phyloP scores from a whole-genome alignment of 2,888 invertebrate species.

The Drosophila neonasuta region DNA sequence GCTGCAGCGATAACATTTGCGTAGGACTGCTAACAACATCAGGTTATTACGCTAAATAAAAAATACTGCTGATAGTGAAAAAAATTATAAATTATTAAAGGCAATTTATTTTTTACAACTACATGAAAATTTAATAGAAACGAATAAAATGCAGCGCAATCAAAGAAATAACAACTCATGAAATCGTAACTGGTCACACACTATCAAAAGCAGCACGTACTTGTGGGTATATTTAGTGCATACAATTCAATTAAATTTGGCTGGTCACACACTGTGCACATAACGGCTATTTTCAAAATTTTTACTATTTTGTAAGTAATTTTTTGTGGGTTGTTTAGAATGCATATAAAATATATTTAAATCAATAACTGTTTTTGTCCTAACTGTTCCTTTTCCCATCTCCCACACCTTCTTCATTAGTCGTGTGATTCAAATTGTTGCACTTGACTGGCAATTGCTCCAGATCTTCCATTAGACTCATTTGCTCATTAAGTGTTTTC shows the following conservation, averaged over 20 bases:
- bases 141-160: neutral
- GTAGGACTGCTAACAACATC: conserved; percentile 4
- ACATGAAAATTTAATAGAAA: neutral
- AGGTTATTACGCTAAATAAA: neutral
- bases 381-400: neutral
- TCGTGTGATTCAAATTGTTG: conserved; percentile 61
- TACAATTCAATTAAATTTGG: neutral
- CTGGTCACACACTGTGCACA: conserved; percentile 18
- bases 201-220: neutral
- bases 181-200: neutral
- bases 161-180: neutral
- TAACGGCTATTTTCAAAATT: neutral
- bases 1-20: conserved; percentile 18
- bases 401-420: neutral
- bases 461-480: conserved; percentile 74
- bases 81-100: neutral
- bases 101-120: too few relatives aligned
- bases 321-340: too few relatives aligned
- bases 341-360: neutral
- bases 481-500: conserved; percentile 72
- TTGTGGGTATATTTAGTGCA: neutral
- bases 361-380: neutral
- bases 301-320: conserved; percentile 6
- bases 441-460: conserved; percentile 68
- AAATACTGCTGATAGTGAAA: neutral